phyloP scores from a whole-genome alignment of 2,797 vertebrate genomes.

The Gymnothorax javanicus region DNA sequence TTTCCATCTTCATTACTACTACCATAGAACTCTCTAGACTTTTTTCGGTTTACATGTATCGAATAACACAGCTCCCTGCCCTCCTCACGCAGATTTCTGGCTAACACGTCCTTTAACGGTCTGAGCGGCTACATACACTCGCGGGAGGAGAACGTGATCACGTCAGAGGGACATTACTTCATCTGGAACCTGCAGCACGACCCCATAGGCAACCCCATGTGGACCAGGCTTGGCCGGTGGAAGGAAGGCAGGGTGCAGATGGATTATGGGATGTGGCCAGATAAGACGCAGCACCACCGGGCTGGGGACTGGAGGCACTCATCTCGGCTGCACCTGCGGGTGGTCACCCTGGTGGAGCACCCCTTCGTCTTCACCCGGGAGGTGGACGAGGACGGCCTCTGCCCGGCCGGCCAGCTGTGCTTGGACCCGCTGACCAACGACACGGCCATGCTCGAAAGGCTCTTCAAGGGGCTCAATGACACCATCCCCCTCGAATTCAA shows the following conservation, averaged over 20 bases:
- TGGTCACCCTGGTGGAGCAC: slow-evolving; percentile 94
- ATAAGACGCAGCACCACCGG: slow-evolving; percentile 70
- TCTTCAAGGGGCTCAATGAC: slow-evolving; percentile 84
- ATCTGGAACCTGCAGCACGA: slow-evolving; percentile 98
- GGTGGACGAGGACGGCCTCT: slow-evolving; percentile 91
- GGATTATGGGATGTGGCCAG: slow-evolving; percentile 92
- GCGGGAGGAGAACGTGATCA: slow-evolving; percentile 77
- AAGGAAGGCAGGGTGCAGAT: slow-evolving; percentile 83
- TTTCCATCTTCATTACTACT: too few relatives aligned
- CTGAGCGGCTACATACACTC: slow-evolving; percentile 86
- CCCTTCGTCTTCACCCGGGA: slow-evolving; percentile 96
- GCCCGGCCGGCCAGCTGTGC: slow-evolving; percentile 92
- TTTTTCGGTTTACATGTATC: neutral
- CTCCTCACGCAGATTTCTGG: slow-evolving; percentile 82
- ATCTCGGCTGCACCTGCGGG: slow-evolving; percentile 82
- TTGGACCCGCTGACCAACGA: slow-evolving; percentile 90
- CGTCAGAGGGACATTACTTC: slow-evolving; percentile 92
- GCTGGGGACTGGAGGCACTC: slow-evolving; percentile 78
- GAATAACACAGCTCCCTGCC: neutral
- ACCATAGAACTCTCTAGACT: too few relatives aligned
- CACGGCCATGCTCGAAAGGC: slow-evolving; percentile 75
- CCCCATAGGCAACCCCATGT: slow-evolving; percentile 90
- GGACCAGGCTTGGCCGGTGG: slow-evolving; percentile 94
- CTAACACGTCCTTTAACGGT: slow-evolving; percentile 90
- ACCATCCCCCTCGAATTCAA: slow-evolving; percentile 83